phyloP scores from a whole-genome alignment of 2,113 vertebrate species.

The Neomonachus schauinslandi region DNA sequence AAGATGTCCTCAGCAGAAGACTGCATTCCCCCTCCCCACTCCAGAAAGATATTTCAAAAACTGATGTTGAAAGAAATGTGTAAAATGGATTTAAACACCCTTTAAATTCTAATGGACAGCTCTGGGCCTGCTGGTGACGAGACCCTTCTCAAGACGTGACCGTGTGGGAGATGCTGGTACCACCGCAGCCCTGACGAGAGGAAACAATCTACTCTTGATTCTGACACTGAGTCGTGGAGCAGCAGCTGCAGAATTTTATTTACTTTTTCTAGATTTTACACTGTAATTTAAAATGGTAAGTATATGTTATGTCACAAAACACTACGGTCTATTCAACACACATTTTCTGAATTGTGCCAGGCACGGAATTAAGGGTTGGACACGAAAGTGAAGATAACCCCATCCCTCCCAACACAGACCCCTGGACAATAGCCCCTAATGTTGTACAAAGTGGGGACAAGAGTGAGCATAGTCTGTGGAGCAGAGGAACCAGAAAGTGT shows the following conservation, averaged over 20 bases:
- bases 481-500: background rate
- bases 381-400: background rate
- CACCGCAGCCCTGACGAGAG: fast-evolving
- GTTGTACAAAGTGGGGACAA: fast-evolving
- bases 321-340: background rate
- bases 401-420: background rate
- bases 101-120: background rate
- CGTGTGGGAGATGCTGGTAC: background rate
- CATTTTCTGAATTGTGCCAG: conserved; percentile 39
- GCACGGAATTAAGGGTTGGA: background rate
- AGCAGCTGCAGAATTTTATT: conserved; percentile 54
- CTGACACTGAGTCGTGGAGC: background rate
- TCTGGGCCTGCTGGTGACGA: background rate
- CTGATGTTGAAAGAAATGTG: background rate
- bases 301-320: conserved; percentile 58
- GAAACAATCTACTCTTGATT: background rate
- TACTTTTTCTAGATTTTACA: conserved; percentile 48
- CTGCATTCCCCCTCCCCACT: too few relatives aligned
- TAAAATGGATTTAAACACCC: background rate
- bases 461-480: background rate
- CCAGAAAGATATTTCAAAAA: background rate
- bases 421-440: background rate
- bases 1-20: background rate
- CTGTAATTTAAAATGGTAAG: conserved; percentile 67
- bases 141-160: background rate